Percentiles rank a stretch among this genome's conserved stretches.
phyloP scores from a whole-genome alignment of 2,888 invertebrate species.

The Scrobipalpa atriplicella region DNA sequence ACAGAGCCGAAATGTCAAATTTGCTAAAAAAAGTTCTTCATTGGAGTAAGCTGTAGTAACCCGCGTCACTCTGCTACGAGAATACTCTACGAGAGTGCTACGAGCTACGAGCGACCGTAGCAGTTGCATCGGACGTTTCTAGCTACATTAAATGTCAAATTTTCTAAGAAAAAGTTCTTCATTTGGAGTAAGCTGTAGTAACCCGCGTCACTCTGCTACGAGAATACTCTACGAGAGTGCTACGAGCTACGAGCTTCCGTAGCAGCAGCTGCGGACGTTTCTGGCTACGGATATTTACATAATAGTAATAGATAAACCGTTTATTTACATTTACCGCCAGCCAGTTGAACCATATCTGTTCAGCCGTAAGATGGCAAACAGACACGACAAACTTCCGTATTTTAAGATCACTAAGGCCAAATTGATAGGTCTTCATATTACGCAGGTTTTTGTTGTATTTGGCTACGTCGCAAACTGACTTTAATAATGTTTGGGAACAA shows the following conservation, averaged over 20 bases:
- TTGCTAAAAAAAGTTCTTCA: neutral
- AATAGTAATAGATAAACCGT: too few species aligned
- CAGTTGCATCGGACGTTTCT: neutral
- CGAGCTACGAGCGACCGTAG: slow-evolving; percentile 34
- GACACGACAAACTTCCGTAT: too few species aligned
- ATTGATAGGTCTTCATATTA: too few species aligned
- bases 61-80: slow-evolving; percentile 49
- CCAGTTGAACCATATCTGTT: too few species aligned
- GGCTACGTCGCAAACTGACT: too few species aligned
- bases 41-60: neutral
- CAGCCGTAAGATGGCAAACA: too few species aligned
- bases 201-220: slow-evolving; percentile 47
- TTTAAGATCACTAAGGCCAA: too few species aligned
- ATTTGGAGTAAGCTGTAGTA: neutral
- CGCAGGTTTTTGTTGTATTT: too few species aligned
- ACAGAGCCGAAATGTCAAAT: neutral
- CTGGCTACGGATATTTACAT: too few species aligned
- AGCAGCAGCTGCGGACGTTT: neutral
- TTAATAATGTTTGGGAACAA: too few species aligned
- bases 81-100: slow-evolving; percentile 56
- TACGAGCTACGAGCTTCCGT: slow-evolving; percentile 39
- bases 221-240: slow-evolving; percentile 54
- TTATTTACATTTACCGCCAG: too few species aligned
- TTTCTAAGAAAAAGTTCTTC: too few species aligned
- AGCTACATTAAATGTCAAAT: neutral